phyloP scores from a whole-genome alignment of 2,797 vertebrate genomes.

The Varecia variegata region DNA sequence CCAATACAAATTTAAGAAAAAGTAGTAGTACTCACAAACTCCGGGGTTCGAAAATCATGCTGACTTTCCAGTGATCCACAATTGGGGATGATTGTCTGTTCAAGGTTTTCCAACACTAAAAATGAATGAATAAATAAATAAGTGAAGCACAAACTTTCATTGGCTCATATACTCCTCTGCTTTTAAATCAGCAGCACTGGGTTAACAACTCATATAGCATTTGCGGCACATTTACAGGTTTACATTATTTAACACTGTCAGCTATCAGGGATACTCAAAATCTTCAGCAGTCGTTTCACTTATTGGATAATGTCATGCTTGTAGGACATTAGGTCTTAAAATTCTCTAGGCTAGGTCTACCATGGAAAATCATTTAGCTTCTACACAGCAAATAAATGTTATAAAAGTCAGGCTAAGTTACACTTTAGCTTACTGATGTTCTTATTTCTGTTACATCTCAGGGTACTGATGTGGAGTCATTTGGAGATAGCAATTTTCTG shows the following conservation, averaged over 20 bases:
- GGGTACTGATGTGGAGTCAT: neutral
- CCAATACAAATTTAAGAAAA: neutral
- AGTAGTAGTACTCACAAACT: constrained; percentile 81
- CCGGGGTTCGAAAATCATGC: constrained; percentile 78
- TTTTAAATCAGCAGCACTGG: neutral
- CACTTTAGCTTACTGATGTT: neutral
- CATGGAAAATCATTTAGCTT: neutral
- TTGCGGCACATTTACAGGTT: neutral
- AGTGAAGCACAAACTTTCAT: neutral
- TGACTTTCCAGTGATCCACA: constrained; percentile 77
- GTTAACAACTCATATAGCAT: neutral
- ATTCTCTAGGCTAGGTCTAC: neutral
- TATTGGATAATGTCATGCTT: neutral
- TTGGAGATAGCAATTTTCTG: neutral
- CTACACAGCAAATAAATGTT: neutral
- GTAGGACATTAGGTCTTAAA: neutral
- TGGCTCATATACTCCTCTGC: neutral
- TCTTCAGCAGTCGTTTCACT: neutral
- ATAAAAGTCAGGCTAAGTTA: neutral
- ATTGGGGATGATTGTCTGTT: constrained; percentile 74
- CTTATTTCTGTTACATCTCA: neutral
- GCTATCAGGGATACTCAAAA: neutral
- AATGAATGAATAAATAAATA: neutral
- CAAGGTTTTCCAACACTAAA: constrained; percentile 81
- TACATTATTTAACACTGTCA: neutral